Percentiles rank a stretch among this genome's conserved stretches.
These are phyloP conservation scores for Syngnathoides biaculeatus DNA, from an alignment of 2,113 vertebrate genomes.

Conservation along the genomic window DNA sequence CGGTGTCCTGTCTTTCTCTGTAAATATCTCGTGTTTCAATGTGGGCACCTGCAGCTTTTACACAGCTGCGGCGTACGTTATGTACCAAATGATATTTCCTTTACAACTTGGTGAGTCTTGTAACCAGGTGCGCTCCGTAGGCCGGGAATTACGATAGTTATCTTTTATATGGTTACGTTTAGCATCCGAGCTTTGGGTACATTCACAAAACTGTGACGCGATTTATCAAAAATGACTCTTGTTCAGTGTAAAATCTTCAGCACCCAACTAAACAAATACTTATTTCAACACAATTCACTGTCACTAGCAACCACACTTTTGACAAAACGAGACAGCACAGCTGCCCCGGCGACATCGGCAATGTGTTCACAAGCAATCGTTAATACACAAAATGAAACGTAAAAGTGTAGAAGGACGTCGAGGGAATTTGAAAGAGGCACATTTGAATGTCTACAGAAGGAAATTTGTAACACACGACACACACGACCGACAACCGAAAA, in stretches of 20 bases:
- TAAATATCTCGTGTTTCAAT: too few species aligned
- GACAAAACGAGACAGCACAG: neutral
- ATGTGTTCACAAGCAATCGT: too few species aligned
- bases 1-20: too few species aligned
- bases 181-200: slow-evolving; percentile 53
- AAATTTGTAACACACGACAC: neutral
- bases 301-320: neutral
- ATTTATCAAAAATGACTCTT: slow-evolving; percentile 51
- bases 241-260: slow-evolving; percentile 35
- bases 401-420: neutral
- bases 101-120: too few species aligned
- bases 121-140: too few species aligned
- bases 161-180: slow-evolving; percentile 35
- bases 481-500: neutral
- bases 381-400: neutral
- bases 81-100: too few species aligned
- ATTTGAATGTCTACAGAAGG: neutral
- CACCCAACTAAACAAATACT: neutral
- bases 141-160: too few species aligned
- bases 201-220: slow-evolving; percentile 63
- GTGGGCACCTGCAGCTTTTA: too few species aligned
- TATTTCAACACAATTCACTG: too few species aligned
- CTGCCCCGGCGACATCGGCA: neutral
- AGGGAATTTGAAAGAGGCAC: neutral
- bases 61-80: too few species aligned